These are phyloP conservation scores for Hirtodrosophila cameraria DNA, from an alignment of 2,888 invertebrate species.

Conservation along the genomic window DNA sequence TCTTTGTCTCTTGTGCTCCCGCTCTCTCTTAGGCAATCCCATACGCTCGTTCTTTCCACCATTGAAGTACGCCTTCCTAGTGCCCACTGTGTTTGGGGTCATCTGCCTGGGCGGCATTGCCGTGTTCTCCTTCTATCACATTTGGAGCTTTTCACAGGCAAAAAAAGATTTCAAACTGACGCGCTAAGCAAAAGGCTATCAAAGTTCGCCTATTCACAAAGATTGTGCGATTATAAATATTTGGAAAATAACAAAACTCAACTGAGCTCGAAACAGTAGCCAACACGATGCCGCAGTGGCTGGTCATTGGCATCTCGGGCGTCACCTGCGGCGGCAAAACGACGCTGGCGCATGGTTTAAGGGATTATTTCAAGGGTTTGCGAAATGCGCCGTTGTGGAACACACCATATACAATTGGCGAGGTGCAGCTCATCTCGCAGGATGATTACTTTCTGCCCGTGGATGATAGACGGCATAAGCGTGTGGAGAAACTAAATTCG, in stretches of 20 bases:
- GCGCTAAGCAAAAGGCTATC: conserved; percentile 14
- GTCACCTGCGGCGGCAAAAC: conserved; percentile 94
- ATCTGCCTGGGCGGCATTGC: conserved; percentile 88
- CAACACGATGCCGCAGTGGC: conserved; percentile 85
- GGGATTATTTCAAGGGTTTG: conserved; percentile 80
- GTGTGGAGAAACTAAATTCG: conserved; percentile 88
- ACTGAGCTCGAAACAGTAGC: conserved; percentile 53
- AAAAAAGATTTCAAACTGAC: conserved; percentile 40
- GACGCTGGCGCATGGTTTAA: conserved; percentile 87
- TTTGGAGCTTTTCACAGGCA: conserved; percentile 76
- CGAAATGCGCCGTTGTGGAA: conserved; percentile 78
- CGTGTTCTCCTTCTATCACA: conserved; percentile 87
- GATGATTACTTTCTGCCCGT: conserved; percentile 90
- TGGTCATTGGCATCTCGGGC: conserved; percentile 90
- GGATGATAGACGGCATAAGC: conserved; percentile 87
- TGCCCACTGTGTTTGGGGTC: conserved; percentile 87
- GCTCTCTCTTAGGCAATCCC: conserved; percentile 84
- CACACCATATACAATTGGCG: conserved; percentile 81
- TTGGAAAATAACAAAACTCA: conserved; percentile 4
- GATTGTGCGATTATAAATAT: conserved; percentile 40
- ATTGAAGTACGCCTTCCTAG: conserved; percentile 86
- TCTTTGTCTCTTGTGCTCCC: not conserved
- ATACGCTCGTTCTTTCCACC: conserved; percentile 86
- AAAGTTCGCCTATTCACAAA: conserved; percentile 32
- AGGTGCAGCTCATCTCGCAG: conserved; percentile 87